Evolutionary conservation across 2,113 vertebrate genomes (phyloP), one percentile per base, ranked within the genome.

Genomic region (Erythrocebus patas): DNA sequence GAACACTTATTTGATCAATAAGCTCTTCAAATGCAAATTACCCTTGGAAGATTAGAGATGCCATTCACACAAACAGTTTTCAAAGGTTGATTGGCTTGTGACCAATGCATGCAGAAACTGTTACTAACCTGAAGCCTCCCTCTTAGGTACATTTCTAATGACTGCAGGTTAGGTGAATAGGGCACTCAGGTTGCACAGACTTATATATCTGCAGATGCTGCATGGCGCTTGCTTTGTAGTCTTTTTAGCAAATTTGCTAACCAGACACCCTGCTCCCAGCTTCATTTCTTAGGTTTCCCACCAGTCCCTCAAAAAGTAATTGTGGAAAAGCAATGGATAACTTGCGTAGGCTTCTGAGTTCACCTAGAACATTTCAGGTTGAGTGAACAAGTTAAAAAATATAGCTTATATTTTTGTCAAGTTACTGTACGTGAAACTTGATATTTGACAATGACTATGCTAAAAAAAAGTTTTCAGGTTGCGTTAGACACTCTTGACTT

Each of bases 11-110:
- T 64, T 40, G 80, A 57, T 57, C 88, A 78, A 59, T 25, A 84
- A 85, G 72, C 61, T 94, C 64, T 89, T 91, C 43, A 88, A 93
- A 79, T 93, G 92, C 64, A 93, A 88, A 95, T 73, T 22, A 43
- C 22, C 35, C 6, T 55, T 78, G 66, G 50, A 90, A 96, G 78
- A 6, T 82, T 68, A 66, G 23, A 9, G 61, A 76, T 48, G 35
- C 35, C 40, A 93, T 89, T 61, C 70, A 90, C 78, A 90, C 50
- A 89, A 73, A 80, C 6, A 52, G 38, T 32, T 66, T 59, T 85
- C 85, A 84, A 52, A 95, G n/a, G 18, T 35, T 45, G 35, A 25
- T 30, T 2, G 4, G 73, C 18, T 32, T n/a, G 16, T 73, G 72
- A 35, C n/a, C 68, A 30, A 4, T 6, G 7, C n/a, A 27, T 1